Evolutionary conservation across 2,113 vertebrate species (phyloP), one percentile per base, ranked within the genome.

Genomic region (Montifringilla adamsi): DNA sequence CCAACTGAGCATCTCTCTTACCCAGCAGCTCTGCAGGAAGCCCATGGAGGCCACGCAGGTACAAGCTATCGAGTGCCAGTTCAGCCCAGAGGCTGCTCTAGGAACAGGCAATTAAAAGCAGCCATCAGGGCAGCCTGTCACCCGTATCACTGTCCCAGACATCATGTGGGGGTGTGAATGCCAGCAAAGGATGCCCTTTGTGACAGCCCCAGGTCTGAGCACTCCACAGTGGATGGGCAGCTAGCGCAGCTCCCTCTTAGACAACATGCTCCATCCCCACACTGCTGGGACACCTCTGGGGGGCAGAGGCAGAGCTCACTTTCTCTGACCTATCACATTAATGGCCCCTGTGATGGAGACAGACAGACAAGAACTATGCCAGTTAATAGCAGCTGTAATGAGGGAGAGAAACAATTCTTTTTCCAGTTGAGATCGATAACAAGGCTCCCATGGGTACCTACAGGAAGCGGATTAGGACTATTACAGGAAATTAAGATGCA

Each of bases 361-460:
- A 82, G 93, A 27, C 49, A 82, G 83, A 41, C 64, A 92, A 90
- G 83, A 84, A 10, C 53, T 52, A 46, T 37, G 58, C 41, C 87
- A 78, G 88, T 81, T 96, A 94, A 96, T 81, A 92, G 75, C 76
- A 78, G 6, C 27, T 84, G 76, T 90, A 93, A 93, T 53, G 79
- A 93, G 80, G 52, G 62, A 93, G 46, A 84, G 80, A 87, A 87
- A 77, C 31, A 94, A 89, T 86, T 53, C 64, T 89, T 89, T 86
- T 94, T 95, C 83, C 90, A 90, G 88, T 90, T 79, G 93, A 94
- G 84, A 80, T 93, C 49, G 11, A 94, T 96, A 94, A 64, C 93
- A 89, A 94, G 69, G 73, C 56, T 93, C 90, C 90, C 93, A 49
- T 35, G 93, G 85, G 94, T 78, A 90, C 43, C 73, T 33, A 59